A percentile compares a stretch with the other conserved stretches of the same genome.
These are phyloP conservation scores for Cercopithecus hamlyni DNA, from an alignment of 2,797 vertebrate species.

Conservation along the genomic window DNA sequence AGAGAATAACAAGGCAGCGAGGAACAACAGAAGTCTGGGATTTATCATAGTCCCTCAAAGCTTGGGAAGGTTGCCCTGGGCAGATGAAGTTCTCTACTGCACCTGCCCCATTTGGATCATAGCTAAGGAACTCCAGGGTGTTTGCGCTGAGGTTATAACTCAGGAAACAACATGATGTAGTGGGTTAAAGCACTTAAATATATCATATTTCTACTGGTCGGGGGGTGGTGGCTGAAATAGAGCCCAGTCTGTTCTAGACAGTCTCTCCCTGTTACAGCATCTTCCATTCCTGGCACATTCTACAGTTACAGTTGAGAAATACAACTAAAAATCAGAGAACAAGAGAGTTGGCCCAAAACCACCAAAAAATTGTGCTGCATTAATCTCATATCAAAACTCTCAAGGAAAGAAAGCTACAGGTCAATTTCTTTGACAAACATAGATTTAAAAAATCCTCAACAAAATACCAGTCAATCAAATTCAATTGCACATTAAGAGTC, in stretches of 20 bases:
- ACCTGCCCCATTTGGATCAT: background rate
- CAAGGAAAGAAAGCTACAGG: background rate
- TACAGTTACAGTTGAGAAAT: background rate
- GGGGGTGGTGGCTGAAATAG: too few species aligned
- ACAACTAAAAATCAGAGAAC: background rate
- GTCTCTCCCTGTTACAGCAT: background rate
- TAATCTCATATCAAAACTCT: background rate
- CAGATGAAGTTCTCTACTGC: background rate
- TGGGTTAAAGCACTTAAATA: background rate
- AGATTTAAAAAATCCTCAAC: background rate
- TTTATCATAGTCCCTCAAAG: background rate
- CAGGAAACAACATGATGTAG: background rate
- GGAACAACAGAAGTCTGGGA: background rate
- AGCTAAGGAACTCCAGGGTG: background rate
- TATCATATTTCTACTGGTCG: background rate
- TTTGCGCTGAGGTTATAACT: background rate
- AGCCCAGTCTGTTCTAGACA: background rate
- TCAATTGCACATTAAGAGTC: too few species aligned
- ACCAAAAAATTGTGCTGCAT: background rate
- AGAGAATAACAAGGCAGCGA: too few species aligned
- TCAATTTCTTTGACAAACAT: background rate
- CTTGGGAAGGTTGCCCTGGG: background rate
- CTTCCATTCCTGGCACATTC: background rate
- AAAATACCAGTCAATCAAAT: too few species aligned
- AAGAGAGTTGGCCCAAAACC: background rate